phyloP scores from a whole-genome alignment of 53 echinoderm and acorn worm genomes.

The Patiria pectinifera region DNA sequence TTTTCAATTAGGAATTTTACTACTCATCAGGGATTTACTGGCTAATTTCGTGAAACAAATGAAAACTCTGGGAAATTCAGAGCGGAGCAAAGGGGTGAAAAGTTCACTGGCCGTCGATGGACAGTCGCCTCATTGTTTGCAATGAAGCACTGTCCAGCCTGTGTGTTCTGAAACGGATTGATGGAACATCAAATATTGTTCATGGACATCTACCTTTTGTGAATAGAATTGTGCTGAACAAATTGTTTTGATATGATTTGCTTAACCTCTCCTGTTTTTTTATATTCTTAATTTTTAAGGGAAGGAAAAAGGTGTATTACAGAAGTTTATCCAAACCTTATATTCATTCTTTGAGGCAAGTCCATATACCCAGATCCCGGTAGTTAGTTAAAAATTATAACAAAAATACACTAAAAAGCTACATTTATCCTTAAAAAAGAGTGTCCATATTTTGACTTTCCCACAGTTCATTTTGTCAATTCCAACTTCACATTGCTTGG shows the following conservation, averaged over 20 bases:
- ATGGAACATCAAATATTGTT: too few species aligned
- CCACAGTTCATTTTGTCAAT: background rate
- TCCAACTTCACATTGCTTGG: background rate
- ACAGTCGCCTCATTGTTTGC: background rate
- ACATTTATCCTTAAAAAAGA: background rate
- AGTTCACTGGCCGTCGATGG: slow-evolving; percentile 22
- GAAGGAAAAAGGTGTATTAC: background rate
- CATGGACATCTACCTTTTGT: too few species aligned
- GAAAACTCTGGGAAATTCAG: slow-evolving; percentile 20
- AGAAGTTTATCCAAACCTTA: background rate
- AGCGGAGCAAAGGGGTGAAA: background rate
- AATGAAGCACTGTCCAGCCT: background rate
- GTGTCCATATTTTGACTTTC: background rate
- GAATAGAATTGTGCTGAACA: too few species aligned
- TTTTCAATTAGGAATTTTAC: slow-evolving; percentile 36
- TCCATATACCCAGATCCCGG: background rate
- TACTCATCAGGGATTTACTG: slow-evolving; percentile 33
- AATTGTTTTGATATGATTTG: too few species aligned
- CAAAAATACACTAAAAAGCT: background rate
- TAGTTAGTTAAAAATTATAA: background rate
- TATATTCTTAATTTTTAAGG: background rate
- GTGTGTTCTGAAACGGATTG: background rate
- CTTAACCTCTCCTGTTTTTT: background rate
- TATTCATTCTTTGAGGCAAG: background rate
- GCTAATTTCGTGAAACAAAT: slow-evolving; percentile 18